phyloP scores from a whole-genome alignment of 2,888 invertebrate species.

The Agriopis leucophaearia region DNA sequence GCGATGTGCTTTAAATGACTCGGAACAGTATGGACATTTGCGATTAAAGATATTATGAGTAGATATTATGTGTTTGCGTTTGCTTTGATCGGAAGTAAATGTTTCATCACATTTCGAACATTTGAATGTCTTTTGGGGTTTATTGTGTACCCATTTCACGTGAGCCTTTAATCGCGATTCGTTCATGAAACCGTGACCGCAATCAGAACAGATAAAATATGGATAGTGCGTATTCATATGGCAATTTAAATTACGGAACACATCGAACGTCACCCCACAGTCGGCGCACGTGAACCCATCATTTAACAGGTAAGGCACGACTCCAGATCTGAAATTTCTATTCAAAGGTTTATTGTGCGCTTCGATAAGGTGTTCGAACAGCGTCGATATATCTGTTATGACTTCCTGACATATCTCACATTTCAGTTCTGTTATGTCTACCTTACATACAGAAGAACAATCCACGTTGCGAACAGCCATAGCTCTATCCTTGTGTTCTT shows the following conservation, averaged over 20 bases:
- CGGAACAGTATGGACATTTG: constrained; percentile 11
- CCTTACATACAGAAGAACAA: constrained; percentile 15
- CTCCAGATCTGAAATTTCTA: constrained; percentile 19
- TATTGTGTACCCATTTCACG: constrained; percentile 1
- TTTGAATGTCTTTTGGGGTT: neutral
- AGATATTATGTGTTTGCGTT: constrained; percentile 9
- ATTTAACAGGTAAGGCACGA: constrained; percentile 30
- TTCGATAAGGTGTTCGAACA: constrained; percentile 29
- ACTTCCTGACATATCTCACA: constrained; percentile 36
- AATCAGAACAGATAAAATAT: constrained; percentile 62
- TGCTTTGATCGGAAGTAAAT: constrained; percentile 1
- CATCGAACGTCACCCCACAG: constrained; percentile 6
- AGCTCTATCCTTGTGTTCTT: constrained; percentile 10
- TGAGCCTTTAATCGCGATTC: constrained; percentile 12
- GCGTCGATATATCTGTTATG: constrained; percentile 15
- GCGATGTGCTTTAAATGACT: neutral
- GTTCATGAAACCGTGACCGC: constrained; percentile 39
- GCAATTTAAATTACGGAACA: constrained; percentile 41
- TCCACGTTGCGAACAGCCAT: neutral
- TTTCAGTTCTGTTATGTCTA: constrained; percentile 34
- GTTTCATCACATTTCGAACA: constrained; percentile 11
- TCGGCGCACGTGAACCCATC: constrained; percentile 31
- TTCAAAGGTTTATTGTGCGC: constrained; percentile 31
- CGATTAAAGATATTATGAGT: constrained; percentile 44
- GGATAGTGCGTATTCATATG: constrained; percentile 67